These are phyloP conservation scores for Otis tarda DNA, from an alignment of 2,113 vertebrate species.

Conservation along the genomic window DNA sequence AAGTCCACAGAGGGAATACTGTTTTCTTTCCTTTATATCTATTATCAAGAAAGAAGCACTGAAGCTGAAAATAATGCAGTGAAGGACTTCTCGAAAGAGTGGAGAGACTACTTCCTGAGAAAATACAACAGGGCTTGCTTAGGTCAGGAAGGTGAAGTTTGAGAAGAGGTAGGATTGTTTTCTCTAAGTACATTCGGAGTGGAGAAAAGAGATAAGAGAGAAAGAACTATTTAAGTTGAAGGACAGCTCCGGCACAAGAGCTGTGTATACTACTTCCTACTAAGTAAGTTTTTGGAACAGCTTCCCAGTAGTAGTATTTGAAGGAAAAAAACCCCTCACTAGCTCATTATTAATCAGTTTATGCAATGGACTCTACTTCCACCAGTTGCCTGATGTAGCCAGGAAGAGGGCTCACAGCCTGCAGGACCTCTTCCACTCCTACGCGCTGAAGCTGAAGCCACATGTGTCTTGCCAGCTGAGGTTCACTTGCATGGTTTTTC, in stretches of 20 bases:
- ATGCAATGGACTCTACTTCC: neutral
- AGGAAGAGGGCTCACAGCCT: neutral
- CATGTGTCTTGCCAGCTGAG: neutral
- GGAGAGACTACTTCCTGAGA: neutral
- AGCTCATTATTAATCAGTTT: neutral
- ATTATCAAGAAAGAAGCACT: neutral
- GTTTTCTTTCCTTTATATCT: neutral
- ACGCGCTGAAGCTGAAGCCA: neutral
- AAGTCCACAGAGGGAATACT: neutral
- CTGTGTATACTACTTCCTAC: neutral
- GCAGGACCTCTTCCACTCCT: neutral
- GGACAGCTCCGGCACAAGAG: neutral
- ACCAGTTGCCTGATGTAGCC: neutral
- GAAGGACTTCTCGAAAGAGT: neutral
- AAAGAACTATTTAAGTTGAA: neutral
- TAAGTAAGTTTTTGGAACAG: neutral
- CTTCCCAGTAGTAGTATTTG: neutral
- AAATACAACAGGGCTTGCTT: neutral
- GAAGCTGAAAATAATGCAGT: neutral
- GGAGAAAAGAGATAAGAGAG: neutral
- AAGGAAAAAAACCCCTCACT: neutral
- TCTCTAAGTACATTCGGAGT: neutral
- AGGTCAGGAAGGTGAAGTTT: neutral
- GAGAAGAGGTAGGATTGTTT: neutral
- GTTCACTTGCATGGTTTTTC: neutral